These are phyloP conservation scores for Plusia festucae DNA, from an alignment of 2,888 invertebrate species.

Conservation along the genomic window DNA sequence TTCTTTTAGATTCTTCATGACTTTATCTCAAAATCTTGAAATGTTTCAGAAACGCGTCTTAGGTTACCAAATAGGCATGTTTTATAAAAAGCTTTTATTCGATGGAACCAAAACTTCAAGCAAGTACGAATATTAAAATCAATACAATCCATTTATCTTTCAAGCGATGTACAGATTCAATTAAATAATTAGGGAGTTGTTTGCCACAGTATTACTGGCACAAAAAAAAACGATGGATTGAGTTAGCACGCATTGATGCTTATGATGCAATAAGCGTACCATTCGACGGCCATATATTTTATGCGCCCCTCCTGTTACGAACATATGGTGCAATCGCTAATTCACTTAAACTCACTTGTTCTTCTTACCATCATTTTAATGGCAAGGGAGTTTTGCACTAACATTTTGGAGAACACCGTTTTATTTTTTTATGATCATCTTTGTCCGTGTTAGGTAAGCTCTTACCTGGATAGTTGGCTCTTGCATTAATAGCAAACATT, in stretches of 20 bases:
- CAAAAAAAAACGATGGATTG: constrained; percentile 63
- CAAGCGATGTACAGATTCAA: constrained; percentile 29
- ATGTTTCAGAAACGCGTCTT: too few relatives aligned
- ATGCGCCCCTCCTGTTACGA: constrained; percentile 73
- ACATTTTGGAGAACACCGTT: background rate
- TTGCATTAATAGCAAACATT: background rate
- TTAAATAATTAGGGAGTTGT: constrained; percentile 52
- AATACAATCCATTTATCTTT: constrained; percentile 31
- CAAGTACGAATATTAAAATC: background rate
- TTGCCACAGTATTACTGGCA: constrained; percentile 61
- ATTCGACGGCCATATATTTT: constrained; percentile 75
- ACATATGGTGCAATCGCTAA: constrained; percentile 79
- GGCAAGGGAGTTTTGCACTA: background rate
- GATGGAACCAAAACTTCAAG: background rate
- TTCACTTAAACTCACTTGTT: constrained; percentile 66
- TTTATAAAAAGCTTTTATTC: too few relatives aligned
- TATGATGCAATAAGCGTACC: constrained; percentile 78
- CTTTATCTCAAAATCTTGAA: background rate
- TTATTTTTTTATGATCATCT: background rate
- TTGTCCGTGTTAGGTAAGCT: background rate
- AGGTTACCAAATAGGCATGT: too few relatives aligned
- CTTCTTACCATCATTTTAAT: constrained; percentile 55
- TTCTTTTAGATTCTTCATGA: background rate
- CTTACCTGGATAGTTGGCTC: background rate
- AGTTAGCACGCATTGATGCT: constrained; percentile 75